Evolutionary conservation across 2,797 vertebrate genomes (phyloP).

Genomic region (Periparus ater): DNA sequence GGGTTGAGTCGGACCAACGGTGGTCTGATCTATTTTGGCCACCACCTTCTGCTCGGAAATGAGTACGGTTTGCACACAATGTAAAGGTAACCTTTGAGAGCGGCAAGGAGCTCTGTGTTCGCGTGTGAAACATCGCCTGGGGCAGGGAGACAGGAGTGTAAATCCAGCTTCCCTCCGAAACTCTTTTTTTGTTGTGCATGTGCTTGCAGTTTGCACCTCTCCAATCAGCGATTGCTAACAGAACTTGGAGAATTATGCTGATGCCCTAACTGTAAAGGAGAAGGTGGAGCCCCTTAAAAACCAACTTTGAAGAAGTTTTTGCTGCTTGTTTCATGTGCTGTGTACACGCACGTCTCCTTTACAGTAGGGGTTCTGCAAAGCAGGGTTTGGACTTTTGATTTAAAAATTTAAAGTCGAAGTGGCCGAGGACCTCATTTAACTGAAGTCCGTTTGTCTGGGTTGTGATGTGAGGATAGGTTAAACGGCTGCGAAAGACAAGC

Average conservation of each 20-base stretch:
- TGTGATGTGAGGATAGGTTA: background rate
- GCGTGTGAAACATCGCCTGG: constrained; percentile 7
- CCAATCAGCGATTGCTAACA: constrained; percentile 8
- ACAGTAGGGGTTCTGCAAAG: background rate
- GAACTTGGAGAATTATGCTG: constrained; percentile 2
- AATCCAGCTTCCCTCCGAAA: constrained; percentile 13
- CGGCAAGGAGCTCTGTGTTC: background rate
- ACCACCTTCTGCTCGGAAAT: constrained; percentile 2
- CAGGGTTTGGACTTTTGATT: background rate
- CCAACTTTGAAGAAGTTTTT: background rate
- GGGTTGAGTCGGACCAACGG: background rate
- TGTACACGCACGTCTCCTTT: background rate
- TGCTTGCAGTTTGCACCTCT: constrained; percentile 50
- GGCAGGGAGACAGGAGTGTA: constrained; percentile 43
- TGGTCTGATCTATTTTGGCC: background rate
- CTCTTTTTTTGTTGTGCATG: constrained; percentile 27
- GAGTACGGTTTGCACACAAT: background rate
- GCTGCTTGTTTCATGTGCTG: background rate
- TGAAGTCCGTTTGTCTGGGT: background rate
- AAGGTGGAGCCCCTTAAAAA: background rate
- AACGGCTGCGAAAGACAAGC: background rate
- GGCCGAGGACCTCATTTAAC: background rate
- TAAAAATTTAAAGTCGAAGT: background rate
- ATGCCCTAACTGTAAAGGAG: background rate
- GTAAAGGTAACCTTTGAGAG: constrained; percentile 58